Evolutionary conservation across 2,113 vertebrate genomes (phyloP).

Genomic region (Rhodinocichla rosea): DNA sequence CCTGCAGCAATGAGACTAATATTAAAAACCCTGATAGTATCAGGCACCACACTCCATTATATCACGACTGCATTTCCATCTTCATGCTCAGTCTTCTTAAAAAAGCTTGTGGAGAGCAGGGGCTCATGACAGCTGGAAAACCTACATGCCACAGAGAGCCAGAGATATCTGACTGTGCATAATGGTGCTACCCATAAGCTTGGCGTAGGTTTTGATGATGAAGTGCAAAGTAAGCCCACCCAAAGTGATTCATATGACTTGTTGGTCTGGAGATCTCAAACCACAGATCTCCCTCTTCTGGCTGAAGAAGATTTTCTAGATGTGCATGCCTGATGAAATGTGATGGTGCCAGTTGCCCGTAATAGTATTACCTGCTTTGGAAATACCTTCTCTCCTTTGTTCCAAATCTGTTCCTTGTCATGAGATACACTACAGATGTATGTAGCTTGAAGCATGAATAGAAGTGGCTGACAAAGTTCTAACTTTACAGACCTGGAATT

Average conservation of each 20-base stretch:
- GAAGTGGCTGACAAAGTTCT: not conserved
- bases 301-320: not conserved
- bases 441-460: not conserved
- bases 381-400: not conserved
- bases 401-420: not conserved
- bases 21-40: constrained; percentile 52
- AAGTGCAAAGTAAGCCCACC: constrained; percentile 26
- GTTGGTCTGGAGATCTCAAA: not conserved
- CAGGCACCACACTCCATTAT: constrained; percentile 48
- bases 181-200: not conserved
- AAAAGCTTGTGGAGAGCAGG: not conserved
- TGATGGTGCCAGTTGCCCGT: not conserved
- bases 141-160: not conserved
- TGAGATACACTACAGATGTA: not conserved
- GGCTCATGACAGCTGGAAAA: not conserved
- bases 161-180: not conserved
- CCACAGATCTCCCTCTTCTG: not conserved
- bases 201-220: constrained; percentile 15
- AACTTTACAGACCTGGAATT: not conserved
- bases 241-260: constrained; percentile 5
- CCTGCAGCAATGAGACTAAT: not conserved
- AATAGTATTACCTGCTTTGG: not conserved
- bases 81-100: not conserved
- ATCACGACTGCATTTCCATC: constrained; percentile 13
- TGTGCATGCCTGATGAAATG: not conserved